Base-by-base conservation (phyloP, 2,888 invertebrate genomes). In the Melanotus villosus region DNA sequence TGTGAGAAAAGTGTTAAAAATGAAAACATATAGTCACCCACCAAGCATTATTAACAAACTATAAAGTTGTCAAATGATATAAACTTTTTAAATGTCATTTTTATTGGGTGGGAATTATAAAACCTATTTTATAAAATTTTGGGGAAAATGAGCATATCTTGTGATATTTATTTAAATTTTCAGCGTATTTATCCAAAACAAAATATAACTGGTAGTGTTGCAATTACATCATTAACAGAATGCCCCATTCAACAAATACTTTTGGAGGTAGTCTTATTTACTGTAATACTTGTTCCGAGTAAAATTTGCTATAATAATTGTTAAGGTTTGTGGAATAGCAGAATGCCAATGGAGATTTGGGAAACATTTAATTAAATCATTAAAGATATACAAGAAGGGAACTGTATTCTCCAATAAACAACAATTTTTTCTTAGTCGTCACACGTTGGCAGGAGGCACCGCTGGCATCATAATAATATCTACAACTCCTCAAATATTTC, bases 251-350 rank as follows among this genome's bases (percentile, higher is more conserved):
- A 72, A 12, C 73, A 75, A 38, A 72, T 76, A 1, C 73, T 71
- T 36, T 73, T 78, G 23, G 77, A 78, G 71, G 77, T 77, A 74
- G n/a, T n/a, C n/a, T n/a, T n/a, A n/a, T n/a, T n/a, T n/a, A n/a
- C n/a, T n/a, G n/a, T n/a, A n/a, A n/a, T n/a, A n/a, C n/a, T n/a
- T n/a, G n/a, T n/a, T n/a, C n/a, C n/a, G n/a, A n/a, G n/a, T n/a
- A n/a, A n/a, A 1, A 18, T 23, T 18, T 5, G 2, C 18, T n/a
- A 16, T 45, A 45, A 6, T 1, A 14, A 26, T 26, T 26, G 23
- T 19, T 7, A 18, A 77, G 77, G 74, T 78, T 36, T 50, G 50
- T 56, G 79, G 79, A 47, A 72, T 62, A 38, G 78, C 78, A 41
- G 47, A 65, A 47, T 79, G 79, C 45, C 34, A 59, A 5, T 79